A percentile compares a stretch with the other conserved stretches of the same genome.
Evolutionary conservation across 1,140 invertebrate species (phyloP).

Genomic region (Drosophila parvula): DNA sequence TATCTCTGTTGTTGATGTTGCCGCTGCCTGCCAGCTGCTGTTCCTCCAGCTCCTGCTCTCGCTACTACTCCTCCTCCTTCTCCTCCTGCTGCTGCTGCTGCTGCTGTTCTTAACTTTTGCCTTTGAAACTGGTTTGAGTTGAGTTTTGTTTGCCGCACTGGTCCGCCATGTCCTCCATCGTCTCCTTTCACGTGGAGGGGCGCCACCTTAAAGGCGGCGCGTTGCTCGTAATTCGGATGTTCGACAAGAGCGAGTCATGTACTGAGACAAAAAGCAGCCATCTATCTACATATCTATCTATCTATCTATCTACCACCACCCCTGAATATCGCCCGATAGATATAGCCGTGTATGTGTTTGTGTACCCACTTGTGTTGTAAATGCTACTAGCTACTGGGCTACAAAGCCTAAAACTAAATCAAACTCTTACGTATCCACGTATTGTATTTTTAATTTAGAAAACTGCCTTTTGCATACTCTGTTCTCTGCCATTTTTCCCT

Average conservation of each 20-base stretch:
- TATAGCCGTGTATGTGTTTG: slow-evolving; percentile 48
- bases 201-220: slow-evolving; percentile 41
- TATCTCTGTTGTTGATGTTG: slow-evolving; percentile 57
- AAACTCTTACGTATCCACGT: slow-evolving; percentile 53
- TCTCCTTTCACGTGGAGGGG: slow-evolving; percentile 22
- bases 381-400: slow-evolving; percentile 22
- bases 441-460: slow-evolving; percentile 64
- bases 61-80: slow-evolving; percentile 2
- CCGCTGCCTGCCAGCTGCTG: slow-evolving; percentile 62
- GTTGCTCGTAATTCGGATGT: slow-evolving; percentile 66
- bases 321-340: slow-evolving; percentile 33
- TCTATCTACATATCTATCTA: slow-evolving; percentile 26
- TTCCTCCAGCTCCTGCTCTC: background rate
- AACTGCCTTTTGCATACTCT: slow-evolving; percentile 50
- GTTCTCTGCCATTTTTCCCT: slow-evolving; percentile 20
- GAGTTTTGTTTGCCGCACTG: slow-evolving; percentile 31
- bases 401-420: slow-evolving; percentile 57
- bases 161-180: slow-evolving; percentile 34
- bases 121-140: slow-evolving; percentile 72
- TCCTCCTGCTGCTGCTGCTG: slow-evolving; percentile 15
- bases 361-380: slow-evolving; percentile 52
- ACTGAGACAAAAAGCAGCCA: slow-evolving; percentile 43
- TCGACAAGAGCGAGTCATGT: slow-evolving; percentile 71
- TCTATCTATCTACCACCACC: slow-evolving; percentile 5
- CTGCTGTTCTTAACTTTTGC: slow-evolving; percentile 68